These are phyloP conservation scores for Sternotherus odoratus DNA, from an alignment of 2,797 vertebrate species.

Conservation along the genomic window DNA sequence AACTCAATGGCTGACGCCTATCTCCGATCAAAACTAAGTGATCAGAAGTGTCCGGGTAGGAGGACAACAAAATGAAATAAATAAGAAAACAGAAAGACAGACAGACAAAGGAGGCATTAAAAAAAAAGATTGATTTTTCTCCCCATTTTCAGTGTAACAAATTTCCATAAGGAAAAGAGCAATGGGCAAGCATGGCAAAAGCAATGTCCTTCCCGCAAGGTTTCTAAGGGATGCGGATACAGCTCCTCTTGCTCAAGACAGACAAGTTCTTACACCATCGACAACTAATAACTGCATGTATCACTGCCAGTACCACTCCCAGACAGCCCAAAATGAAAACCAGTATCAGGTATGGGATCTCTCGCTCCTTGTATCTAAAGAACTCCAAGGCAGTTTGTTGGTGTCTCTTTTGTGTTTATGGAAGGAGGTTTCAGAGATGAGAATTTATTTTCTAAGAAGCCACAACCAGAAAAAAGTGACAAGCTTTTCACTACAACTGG, in stretches of 20 bases:
- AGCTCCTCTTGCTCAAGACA: not conserved
- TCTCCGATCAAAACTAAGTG: not conserved
- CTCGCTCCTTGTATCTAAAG: not conserved
- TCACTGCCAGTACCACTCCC: not conserved
- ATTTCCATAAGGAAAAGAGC: constrained; percentile 11
- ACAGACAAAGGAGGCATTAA: not conserved
- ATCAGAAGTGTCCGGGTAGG: not conserved
- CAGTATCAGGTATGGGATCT: not conserved
- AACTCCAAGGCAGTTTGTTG: not conserved
- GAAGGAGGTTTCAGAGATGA: not conserved
- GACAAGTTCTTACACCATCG: not conserved
- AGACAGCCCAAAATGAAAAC: not conserved
- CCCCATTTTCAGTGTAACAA: not conserved
- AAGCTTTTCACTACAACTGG: not conserved
- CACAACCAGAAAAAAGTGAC: not conserved
- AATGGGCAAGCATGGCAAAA: not conserved
- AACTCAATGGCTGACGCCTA: not conserved
- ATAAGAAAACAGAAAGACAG: not conserved
- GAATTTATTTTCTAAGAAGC: not conserved
- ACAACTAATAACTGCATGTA: not conserved
- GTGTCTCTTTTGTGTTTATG: not conserved
- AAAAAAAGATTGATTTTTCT: not conserved
- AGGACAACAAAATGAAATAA: not conserved
- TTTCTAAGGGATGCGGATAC: not conserved
- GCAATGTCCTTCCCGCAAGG: not conserved